These are phyloP conservation scores for Noturus placidus DNA, from an alignment of 2,113 vertebrate species.

Conservation along the genomic window DNA sequence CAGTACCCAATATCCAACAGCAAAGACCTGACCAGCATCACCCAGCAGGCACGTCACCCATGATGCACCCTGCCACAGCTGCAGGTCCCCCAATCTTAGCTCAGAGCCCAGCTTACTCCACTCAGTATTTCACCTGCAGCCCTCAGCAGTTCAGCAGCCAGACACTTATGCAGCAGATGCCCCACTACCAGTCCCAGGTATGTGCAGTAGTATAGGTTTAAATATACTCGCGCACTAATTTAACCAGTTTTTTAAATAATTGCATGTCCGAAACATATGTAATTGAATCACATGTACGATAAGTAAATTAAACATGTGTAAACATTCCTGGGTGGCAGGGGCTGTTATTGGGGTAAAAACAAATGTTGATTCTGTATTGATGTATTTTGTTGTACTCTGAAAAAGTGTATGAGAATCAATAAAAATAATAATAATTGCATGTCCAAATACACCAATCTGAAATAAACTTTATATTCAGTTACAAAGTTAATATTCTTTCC, in stretches of 20 bases:
- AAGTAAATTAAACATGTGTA: no score
- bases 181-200: slow-evolving; percentile 97
- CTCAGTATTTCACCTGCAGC: slow-evolving; percentile 94
- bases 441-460: background rate
- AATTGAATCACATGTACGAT: no score
- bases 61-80: slow-evolving; percentile 95
- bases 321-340: no score
- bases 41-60: slow-evolving; percentile 80
- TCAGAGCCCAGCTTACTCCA: slow-evolving; percentile 85
- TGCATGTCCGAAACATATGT: background rate
- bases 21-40: slow-evolving; percentile 97
- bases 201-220: background rate
- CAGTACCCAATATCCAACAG: slow-evolving; percentile 96
- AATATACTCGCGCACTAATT: background rate
- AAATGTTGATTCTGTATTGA: no score
- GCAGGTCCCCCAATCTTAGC: slow-evolving; percentile 94
- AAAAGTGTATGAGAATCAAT: no score
- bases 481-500: background rate
- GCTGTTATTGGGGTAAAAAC: no score
- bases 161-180: slow-evolving; percentile 92
- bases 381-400: no score
- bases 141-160: slow-evolving; percentile 96
- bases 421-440: background rate
- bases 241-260: background rate
- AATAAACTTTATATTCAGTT: background rate